Evolutionary conservation across 2,888 invertebrate genomes (phyloP), one percentile per base, ranked within the genome.

Genomic region (Philereme transversata): DNA sequence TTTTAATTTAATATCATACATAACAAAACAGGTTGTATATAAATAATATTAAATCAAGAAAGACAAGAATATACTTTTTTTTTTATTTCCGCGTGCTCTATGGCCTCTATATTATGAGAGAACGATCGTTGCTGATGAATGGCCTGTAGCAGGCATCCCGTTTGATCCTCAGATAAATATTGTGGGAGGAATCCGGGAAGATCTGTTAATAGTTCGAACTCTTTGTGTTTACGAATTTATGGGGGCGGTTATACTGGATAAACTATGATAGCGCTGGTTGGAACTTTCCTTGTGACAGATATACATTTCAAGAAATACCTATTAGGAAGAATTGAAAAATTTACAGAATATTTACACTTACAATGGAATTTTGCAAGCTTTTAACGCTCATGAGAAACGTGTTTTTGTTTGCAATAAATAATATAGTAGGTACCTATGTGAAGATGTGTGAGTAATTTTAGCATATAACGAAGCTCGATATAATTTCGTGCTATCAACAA

Each of bases 101-200:
- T 86, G 83, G 87, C 88, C 77, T 60, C 57, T 72, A 63, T 76
- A 55, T 81, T 81, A 82, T 80, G 79, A 82, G 79, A 67, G 74
- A 77, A 72, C 81, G 79, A 87, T 83, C 75, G 79, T 74, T 51
- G 74, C 78, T 86, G 87, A 88, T 88, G 89, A 89, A 90, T 90
- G 86, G 83, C 59, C 60, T 59, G 64, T 73, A 69, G 78, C 75
- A 77, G 79, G 81, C 79, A 77, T 77, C 76, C 72, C 79, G 84
- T 90, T 89, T 89, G 90, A 90, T 88, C 87, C 75, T 72, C 74
- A 77, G 86, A 89, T 90, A 88, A 86, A 88, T 88, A 83, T 82
- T 79, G 84, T 81, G 82, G 82, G 76, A 68, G 72, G 86, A 83
- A 87, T 87, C 78, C 79, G 80, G 80, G 81, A 78, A 82, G 79